phyloP scores from a whole-genome alignment of 2,113 vertebrate genomes.

The Casuarius casuarius region DNA sequence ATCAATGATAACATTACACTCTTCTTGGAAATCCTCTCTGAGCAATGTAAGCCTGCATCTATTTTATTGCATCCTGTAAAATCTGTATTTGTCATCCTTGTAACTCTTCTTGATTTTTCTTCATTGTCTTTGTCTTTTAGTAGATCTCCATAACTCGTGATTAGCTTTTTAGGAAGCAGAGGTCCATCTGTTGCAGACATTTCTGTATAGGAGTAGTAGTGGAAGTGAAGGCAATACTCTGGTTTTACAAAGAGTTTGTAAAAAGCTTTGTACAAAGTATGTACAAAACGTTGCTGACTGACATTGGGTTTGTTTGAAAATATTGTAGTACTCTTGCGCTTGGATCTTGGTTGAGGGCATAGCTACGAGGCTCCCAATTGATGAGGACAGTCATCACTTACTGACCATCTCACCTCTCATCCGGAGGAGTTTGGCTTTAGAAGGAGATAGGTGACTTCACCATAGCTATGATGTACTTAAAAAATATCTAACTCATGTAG shows the following conservation, averaged over 20 bases:
- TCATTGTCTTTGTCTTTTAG: neutral
- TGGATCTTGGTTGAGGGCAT: neutral
- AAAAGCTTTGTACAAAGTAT: neutral
- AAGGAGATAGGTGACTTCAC: neutral
- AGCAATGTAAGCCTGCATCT: neutral
- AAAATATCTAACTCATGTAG: neutral
- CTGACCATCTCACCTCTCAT: rapidly evolving
- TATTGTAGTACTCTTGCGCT: neutral
- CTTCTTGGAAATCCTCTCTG: neutral
- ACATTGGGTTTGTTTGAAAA: neutral
- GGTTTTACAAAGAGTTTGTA: neutral
- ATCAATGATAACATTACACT: neutral
- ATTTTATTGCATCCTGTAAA: neutral
- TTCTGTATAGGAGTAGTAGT: neutral
- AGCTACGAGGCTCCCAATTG: neutral
- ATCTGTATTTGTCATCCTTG: neutral
- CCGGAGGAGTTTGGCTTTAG: neutral
- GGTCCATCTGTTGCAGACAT: rapidly evolving
- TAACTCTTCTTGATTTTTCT: neutral
- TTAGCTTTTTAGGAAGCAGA: neutral
- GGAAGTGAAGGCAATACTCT: neutral
- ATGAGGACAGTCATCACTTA: rapidly evolving
- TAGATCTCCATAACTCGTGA: neutral
- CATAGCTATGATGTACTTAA: neutral
- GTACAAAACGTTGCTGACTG: neutral